Evolutionary conservation across 2,888 invertebrate species (phyloP), one percentile per base, ranked within the genome.

Genomic region (Oscheius sp.): DNA sequence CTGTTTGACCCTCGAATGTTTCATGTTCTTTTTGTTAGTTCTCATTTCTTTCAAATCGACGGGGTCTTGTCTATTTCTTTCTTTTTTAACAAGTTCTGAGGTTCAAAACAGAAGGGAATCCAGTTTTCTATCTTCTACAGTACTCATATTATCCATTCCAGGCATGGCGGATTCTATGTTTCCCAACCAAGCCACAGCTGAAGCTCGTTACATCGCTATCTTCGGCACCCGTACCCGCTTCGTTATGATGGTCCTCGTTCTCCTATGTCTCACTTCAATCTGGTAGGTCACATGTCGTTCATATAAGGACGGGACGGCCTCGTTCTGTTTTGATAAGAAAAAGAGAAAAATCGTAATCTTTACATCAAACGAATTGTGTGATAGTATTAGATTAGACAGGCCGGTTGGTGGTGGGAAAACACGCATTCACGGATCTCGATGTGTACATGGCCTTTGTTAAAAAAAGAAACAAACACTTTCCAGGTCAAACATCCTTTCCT

Each of bases 171-270:
- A 41, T 30, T 8, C 41, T 30, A 71, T 73, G 57, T 74, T 74
- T 66, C 77, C 77, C 45, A 74, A 67, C 20, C 73, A 78, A 68
- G 71, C 73, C 2, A 65, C 68, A n/a, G 72, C 74, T 41, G 73
- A 76, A 47, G 74, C 71, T 26, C 65, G 70, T 28, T 77, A 77
- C 71, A 73, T 71, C 59, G 70, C 71, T 61, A 71, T 85, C 33
- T 84, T 83, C 70, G 81, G 82, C 36, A 84, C 84, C 1, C 72
- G 85, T 14, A 83, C 82, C 20, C 78, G 85, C 38, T 85, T 85
- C 71, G 74, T 85, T 50, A 59, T 85, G 47, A 77, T 85, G 76
- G 73, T 85, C 8, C 71, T 85, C 49, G 74, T 83, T 30, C 72
- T 85, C n/a, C 66, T 85, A 17, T 85, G 85, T 67, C 70, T 85